Evolutionary conservation across 2,797 vertebrate species (phyloP).

Genomic region (Sylvilagus floridanus): DNA sequence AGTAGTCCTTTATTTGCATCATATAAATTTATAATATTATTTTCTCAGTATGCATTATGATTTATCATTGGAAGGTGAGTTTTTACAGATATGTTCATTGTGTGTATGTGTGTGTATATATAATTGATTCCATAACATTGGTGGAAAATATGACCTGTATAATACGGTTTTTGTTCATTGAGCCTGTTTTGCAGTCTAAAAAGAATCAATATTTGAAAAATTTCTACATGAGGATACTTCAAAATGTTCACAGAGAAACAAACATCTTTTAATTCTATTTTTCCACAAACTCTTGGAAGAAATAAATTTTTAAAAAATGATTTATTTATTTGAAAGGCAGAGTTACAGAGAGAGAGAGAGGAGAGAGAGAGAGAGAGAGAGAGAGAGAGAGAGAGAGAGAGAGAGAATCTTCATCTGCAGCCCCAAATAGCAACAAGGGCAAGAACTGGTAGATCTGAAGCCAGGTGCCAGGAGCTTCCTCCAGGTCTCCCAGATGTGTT

Average conservation of each 20-base stretch:
- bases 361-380: too few relatives aligned
- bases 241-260: too few relatives aligned
- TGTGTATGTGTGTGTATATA: neutral
- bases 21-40: neutral
- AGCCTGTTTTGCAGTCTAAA: neutral
- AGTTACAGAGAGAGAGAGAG: too few relatives aligned
- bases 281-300: neutral
- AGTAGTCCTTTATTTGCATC: neutral
- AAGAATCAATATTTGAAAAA: neutral
- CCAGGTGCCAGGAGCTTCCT: too few relatives aligned
- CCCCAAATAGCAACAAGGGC: too few relatives aligned
- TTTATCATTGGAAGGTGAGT: neutral
- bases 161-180: neutral
- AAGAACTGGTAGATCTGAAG: too few relatives aligned
- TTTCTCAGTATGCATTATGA: slow-evolving; percentile 1
- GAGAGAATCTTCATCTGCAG: too few relatives aligned
- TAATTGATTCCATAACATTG: neutral
- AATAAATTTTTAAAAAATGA: neutral
- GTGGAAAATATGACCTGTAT: neutral
- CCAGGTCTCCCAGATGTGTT: too few relatives aligned
- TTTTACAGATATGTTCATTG: neutral
- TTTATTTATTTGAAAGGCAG: too few relatives aligned
- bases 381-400: too few relatives aligned
- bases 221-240: neutral
- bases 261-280: too few relatives aligned